These are phyloP conservation scores for Parapristionchus giblindavisi DNA, from an alignment of 2,888 invertebrate species.

Conservation along the genomic window DNA sequence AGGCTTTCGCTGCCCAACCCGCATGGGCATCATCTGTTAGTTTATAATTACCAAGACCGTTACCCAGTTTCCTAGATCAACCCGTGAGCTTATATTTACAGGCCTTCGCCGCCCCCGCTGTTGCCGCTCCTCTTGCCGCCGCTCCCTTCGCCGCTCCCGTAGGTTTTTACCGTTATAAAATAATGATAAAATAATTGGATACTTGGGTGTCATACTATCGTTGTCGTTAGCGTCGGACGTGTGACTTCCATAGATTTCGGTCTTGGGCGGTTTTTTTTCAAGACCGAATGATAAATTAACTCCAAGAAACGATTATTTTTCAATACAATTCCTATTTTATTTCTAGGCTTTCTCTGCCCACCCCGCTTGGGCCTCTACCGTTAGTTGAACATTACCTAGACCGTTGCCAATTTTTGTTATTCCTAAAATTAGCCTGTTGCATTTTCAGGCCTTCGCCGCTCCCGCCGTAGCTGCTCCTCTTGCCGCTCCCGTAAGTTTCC, in stretches of 20 bases:
- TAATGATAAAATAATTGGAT: not conserved
- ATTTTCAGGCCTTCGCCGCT: slow-evolving; percentile 16
- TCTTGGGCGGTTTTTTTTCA: no score
- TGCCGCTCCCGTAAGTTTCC: slow-evolving; percentile 27
- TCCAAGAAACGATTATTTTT: no score
- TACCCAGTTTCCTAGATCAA: slow-evolving; percentile 15
- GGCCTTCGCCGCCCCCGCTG: slow-evolving; percentile 16
- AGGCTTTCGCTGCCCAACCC: no score
- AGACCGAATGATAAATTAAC: no score
- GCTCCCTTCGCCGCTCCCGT: slow-evolving; percentile 34
- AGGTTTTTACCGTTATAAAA: not conserved
- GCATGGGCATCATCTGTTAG: no score
- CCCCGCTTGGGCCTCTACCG: no score
- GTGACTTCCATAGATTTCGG: no score
- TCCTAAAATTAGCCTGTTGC: slow-evolving; percentile 1
- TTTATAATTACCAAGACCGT: no score
- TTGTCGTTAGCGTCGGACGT: no score
- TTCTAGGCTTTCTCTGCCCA: no score
- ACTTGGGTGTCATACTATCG: not conserved
- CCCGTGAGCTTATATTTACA: slow-evolving; percentile 13
- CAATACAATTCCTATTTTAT: no score
- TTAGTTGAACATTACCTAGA: no score
- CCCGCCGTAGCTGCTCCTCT: slow-evolving; percentile 13
- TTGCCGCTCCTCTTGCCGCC: slow-evolving; percentile 17
- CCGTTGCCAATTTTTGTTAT: not conserved